phyloP scores from a whole-genome alignment of 1,140 invertebrate genomes.

The Apis florea region DNA sequence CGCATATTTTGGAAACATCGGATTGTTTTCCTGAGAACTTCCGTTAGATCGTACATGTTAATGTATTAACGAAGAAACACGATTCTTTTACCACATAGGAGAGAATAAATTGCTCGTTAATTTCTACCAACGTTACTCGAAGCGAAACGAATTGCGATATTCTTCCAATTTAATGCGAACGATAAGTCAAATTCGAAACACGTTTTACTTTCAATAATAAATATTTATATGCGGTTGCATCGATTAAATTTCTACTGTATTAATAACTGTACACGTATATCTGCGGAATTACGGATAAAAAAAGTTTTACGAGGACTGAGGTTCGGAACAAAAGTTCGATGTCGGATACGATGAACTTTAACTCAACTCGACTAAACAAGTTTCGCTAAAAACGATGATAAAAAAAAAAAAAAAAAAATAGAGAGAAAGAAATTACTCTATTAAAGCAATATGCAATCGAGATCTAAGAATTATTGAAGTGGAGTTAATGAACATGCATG shows the following conservation, averaged over 20 bases:
- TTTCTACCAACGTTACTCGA: background rate
- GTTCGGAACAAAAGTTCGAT: background rate
- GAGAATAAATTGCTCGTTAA: conserved; percentile 16
- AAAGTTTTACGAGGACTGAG: background rate
- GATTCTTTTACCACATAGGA: background rate
- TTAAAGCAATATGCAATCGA: conserved; percentile 26
- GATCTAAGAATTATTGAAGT: conserved; percentile 26
- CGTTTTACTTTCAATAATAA: conserved; percentile 29
- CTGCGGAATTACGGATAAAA: background rate
- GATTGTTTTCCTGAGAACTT: conserved; percentile 39
- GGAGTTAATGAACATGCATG: conserved; percentile 43
- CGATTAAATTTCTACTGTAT: background rate
- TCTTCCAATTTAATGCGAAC: conserved; percentile 26
- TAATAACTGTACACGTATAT: background rate
- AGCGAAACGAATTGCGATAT: too few relatives aligned
- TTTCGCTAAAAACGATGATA: background rate
- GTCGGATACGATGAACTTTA: background rate
- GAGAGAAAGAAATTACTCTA: background rate
- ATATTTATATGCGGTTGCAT: background rate
- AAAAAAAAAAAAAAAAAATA: background rate
- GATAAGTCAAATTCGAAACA: background rate
- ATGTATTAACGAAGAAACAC: conserved; percentile 10
- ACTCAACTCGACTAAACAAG: conserved; percentile 18
- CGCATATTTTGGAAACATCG: conserved; percentile 25
- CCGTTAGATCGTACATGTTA: background rate